These are phyloP conservation scores for Probaryconus sp. DNA, from an alignment of 1,140 invertebrate genomes.

Conservation along the genomic window DNA sequence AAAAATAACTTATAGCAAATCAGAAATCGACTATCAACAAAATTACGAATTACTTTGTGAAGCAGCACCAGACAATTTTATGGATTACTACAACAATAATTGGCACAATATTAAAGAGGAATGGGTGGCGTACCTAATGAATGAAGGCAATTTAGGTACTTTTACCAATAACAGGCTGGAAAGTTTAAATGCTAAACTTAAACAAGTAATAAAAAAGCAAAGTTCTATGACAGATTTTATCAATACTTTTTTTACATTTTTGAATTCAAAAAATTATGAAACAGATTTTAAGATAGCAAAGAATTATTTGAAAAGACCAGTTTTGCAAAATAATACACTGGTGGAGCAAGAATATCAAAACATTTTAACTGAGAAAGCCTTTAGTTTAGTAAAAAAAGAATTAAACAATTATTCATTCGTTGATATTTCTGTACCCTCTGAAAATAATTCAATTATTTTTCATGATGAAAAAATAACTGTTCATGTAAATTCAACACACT, in stretches of 20 bases:
- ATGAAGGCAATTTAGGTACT: slow-evolving; percentile 30
- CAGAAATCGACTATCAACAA: slow-evolving; percentile 7
- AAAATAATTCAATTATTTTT: too few species aligned
- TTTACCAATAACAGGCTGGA: slow-evolving; percentile 45
- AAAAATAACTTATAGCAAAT: too few species aligned
- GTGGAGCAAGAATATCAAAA: slow-evolving; percentile 12
- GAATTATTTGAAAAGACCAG: slow-evolving; percentile 18
- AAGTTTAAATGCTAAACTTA: slow-evolving; percentile 37
- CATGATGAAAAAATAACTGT: too few species aligned
- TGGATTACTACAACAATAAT: slow-evolving; percentile 40
- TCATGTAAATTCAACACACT: too few species aligned
- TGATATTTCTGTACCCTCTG: too few species aligned
- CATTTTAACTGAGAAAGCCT: slow-evolving; percentile 17
- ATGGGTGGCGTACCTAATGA: slow-evolving; percentile 35
- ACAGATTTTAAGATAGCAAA: slow-evolving; percentile 14
- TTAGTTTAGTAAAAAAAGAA: slow-evolving; percentile 19
- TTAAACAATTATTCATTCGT: slow-evolving; percentile 2
- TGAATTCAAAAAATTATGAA: slow-evolving; percentile 13
- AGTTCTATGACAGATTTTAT: slow-evolving; percentile 11
- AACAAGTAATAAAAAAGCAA: too few species aligned
- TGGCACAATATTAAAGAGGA: slow-evolving; percentile 39
- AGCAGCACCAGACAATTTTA: slow-evolving; percentile 5
- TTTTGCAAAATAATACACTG: not conserved
- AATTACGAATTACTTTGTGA: slow-evolving; percentile 30
- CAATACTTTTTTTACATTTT: slow-evolving; percentile 30